Evolutionary conservation across 2,888 invertebrate species (phyloP), one percentile per base, ranked within the genome.

Genomic region (Dryobotodes eremita): DNA sequence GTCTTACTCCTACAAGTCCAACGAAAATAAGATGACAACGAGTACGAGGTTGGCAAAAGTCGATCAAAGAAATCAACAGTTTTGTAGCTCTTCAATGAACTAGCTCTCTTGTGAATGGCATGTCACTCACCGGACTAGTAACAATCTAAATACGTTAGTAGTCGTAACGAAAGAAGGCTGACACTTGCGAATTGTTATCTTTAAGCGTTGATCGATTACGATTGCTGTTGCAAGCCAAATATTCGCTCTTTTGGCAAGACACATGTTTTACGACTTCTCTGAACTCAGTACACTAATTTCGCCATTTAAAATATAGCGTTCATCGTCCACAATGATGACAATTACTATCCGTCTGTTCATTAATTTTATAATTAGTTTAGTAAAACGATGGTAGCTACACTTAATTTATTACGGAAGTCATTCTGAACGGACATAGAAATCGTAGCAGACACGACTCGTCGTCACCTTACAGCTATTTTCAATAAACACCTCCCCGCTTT

Each of bases 401-500:
- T 74, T 85, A 85, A 80, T 87, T 84, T 71, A 80, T 72, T 87
- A 85, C 89, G 90, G 91, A 90, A 91, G 90, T 85, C 85, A 76
- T 84, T 84, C 76, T 72, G 80, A 84, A 83, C 92, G 88, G 90
- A 90, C 87, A 83, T 81, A 82, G 86, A 88, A 90, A 91, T 90
- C 90, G 89, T 87, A 92, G 93, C 93, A 94, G 95, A 95, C 95
- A 94, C 91, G 86, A 85, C 89, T 85, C 90, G 92, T 95, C 96
- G 91, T 94, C 95, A 94, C 94, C 93, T 92, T 88, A 92, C 91
- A 92, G 93, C 89, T 95, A 96, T 95, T 95, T 95, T 95, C 95
- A 95, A 96, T 96, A 96, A 96, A 96, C 96, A 95, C 95, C 95
- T 95, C 93, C 91, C 92, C 89, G 89, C 92, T 92, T 86, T 95